Evolutionary conservation across 2,888 invertebrate genomes (phyloP).

Genomic region (Leptopterna dolabrata): DNA sequence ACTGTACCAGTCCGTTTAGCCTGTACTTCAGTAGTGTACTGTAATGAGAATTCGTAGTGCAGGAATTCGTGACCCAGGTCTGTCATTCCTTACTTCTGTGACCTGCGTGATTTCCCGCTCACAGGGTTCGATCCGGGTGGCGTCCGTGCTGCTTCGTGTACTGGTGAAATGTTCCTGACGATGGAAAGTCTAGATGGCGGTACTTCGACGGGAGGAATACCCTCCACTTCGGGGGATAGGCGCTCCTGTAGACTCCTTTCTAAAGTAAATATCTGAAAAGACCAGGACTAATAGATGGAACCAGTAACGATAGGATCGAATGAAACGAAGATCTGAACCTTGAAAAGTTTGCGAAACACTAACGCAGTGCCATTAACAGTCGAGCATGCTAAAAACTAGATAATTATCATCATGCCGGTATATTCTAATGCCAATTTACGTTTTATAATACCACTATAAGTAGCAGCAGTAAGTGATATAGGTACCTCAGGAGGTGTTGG

Average conservation of each 20-base stretch:
- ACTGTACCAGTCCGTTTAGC: no score
- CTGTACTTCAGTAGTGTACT: no score
- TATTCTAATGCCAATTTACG: no score
- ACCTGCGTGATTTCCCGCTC: constrained; percentile 12
- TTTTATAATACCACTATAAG: no score
- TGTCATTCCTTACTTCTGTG: background rate
- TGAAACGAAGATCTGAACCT: no score
- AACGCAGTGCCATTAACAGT: no score
- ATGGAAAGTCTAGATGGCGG: constrained; percentile 24
- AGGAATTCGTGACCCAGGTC: background rate
- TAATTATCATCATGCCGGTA: no score
- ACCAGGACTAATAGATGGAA: no score
- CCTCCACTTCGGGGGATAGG: constrained; percentile 5
- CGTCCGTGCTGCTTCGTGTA: background rate
- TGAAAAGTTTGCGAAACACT: no score
- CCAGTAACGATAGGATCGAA: no score
- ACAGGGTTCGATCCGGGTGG: background rate
- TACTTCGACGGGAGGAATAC: constrained; percentile 36
- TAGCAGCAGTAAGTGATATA: background rate
- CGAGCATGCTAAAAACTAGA: no score
- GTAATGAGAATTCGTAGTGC: no score
- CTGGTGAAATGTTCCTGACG: background rate
- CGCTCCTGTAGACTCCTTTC: constrained; percentile 13
- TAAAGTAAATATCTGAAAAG: constrained; percentile 28
- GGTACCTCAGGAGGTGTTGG: constrained; percentile 39